Evolutionary conservation across 2,113 vertebrate species (phyloP).

Genomic region (Herpailurus yagouaroundi): DNA sequence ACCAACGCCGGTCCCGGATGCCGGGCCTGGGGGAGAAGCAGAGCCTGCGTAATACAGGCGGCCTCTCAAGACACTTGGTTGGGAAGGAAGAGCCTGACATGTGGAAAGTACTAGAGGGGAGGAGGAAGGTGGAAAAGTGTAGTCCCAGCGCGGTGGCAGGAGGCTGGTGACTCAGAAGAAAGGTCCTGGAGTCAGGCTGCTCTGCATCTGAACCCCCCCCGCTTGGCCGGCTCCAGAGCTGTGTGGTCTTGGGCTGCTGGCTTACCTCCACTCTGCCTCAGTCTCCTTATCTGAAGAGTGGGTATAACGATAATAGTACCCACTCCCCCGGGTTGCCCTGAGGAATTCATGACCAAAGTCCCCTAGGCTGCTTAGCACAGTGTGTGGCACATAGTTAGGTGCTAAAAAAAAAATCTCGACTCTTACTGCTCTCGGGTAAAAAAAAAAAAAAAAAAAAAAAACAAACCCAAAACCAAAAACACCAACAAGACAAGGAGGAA

Average conservation of each 20-base stretch:
- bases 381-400: not conserved
- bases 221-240: not conserved
- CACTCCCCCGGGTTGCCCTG: not conserved
- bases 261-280: not conserved
- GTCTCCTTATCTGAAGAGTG: constrained; percentile 37
- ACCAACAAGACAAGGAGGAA: not conserved
- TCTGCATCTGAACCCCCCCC: not conserved
- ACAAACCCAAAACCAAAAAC: not conserved
- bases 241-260: not conserved
- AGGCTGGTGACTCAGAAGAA: not conserved
- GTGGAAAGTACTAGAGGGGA: not conserved
- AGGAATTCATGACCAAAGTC: not conserved
- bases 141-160: not conserved
- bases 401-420: not conserved
- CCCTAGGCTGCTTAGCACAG: not conserved
- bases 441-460: not conserved
- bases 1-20: not conserved
- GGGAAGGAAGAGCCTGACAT: not conserved
- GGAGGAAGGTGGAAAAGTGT: not conserved
- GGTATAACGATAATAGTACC: not conserved
- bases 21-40: not conserved
- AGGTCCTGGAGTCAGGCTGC: not conserved
- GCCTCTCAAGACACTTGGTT: not conserved
- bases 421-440: not conserved
- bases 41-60: not conserved